phyloP scores from a whole-genome alignment of 2,113 vertebrate genomes.

The Tichodroma muraria region DNA sequence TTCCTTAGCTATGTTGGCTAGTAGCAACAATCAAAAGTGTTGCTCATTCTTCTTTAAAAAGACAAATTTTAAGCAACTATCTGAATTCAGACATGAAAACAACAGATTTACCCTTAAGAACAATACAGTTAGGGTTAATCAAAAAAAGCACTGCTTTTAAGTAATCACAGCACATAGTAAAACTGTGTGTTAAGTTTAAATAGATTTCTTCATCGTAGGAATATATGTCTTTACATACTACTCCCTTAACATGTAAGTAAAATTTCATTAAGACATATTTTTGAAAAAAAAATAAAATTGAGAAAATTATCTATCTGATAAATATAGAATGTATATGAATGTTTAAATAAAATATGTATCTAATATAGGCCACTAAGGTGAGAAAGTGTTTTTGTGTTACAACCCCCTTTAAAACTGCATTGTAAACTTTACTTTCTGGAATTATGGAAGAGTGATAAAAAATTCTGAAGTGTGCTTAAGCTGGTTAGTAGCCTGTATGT shows the following conservation, averaged over 20 bases:
- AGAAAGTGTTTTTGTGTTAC: background rate
- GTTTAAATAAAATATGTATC: background rate
- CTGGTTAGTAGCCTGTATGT: background rate
- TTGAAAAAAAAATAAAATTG: background rate
- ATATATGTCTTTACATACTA: background rate
- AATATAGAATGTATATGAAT: background rate
- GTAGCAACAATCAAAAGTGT: background rate
- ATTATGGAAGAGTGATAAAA: background rate
- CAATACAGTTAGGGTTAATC: background rate
- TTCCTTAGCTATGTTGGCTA: background rate
- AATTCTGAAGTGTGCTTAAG: background rate
- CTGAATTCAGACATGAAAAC: background rate
- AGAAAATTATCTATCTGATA: background rate
- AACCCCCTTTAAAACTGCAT: background rate
- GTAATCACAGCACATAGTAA: background rate
- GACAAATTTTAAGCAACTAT: background rate
- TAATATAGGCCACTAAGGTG: background rate
- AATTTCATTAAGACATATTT: background rate
- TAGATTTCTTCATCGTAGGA: background rate
- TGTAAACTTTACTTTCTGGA: background rate
- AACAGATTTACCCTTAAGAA: background rate
- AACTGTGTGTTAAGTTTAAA: background rate
- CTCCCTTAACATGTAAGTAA: background rate
- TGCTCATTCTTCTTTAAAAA: background rate
- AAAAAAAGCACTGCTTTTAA: rapidly evolving